A percentile compares a stretch with the other conserved stretches of the same genome.
phyloP scores from a whole-genome alignment of 2,113 vertebrate species.

The Hydropotes inermis region DNA sequence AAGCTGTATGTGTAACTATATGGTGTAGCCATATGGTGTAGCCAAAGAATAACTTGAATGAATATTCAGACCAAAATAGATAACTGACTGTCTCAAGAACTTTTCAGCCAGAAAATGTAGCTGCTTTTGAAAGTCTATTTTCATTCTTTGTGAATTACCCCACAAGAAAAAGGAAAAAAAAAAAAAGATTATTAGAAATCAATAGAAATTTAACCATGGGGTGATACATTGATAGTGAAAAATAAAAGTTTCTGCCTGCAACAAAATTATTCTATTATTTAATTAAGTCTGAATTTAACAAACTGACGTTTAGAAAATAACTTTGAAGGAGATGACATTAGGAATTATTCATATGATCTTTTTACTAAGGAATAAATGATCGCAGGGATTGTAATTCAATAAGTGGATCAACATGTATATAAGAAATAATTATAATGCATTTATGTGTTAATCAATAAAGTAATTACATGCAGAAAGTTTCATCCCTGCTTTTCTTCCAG shows the following conservation, averaged over 20 bases:
- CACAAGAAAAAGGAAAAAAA: background rate
- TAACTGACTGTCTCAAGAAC: background rate
- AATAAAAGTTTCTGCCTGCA: background rate
- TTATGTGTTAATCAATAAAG: background rate
- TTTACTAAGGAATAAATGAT: background rate
- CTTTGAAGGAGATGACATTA: background rate
- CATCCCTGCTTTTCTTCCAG: background rate
- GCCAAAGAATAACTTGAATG: background rate
- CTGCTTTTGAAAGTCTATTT: background rate
- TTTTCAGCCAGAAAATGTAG: background rate
- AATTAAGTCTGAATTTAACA: background rate
- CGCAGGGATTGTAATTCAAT: background rate
- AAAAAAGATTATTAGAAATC: background rate
- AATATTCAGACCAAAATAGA: background rate
- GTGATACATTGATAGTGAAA: background rate
- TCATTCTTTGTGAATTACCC: background rate
- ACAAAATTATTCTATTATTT: background rate
- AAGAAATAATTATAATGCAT: background rate
- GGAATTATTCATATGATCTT: background rate
- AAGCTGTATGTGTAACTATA: background rate
- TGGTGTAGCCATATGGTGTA: background rate
- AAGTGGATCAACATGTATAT: background rate
- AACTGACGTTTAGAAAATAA: background rate
- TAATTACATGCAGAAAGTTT: background rate
- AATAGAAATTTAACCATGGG: background rate